Evolutionary conservation across 2,888 invertebrate genomes (phyloP).

Genomic region (Tryphoninae sp.): DNA sequence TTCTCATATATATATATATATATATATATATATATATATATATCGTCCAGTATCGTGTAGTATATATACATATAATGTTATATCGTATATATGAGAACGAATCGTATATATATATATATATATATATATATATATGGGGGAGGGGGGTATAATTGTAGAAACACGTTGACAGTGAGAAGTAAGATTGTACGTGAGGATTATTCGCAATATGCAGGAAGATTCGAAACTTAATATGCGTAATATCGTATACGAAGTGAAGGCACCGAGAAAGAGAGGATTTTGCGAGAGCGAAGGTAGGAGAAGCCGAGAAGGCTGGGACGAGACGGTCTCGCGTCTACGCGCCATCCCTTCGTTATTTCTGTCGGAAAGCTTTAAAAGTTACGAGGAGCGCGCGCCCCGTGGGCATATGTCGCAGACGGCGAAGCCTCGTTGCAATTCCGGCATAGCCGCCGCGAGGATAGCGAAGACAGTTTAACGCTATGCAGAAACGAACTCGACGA

Average conservation of each 20-base stretch:
- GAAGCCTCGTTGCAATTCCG: slow-evolving; percentile 35
- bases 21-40: too few relatives aligned
- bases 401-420: neutral
- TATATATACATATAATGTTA: too few relatives aligned
- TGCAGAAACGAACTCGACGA: slow-evolving; percentile 36
- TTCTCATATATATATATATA: slow-evolving; percentile 18
- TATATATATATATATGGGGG: slow-evolving; percentile 2
- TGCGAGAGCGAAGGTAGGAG: neutral
- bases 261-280: neutral
- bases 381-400: too few relatives aligned
- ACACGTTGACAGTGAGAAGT: slow-evolving; percentile 50
- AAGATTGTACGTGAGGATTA: slow-evolving; percentile 60
- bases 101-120: slow-evolving; percentile 5
- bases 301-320: neutral
- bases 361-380: slow-evolving; percentile 31
- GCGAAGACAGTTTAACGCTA: slow-evolving; percentile 32
- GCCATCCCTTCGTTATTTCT: slow-evolving; percentile 46
- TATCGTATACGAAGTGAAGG: neutral
- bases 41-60: too few relatives aligned
- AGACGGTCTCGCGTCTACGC: slow-evolving; percentile 33
- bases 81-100: too few relatives aligned
- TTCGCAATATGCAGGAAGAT: slow-evolving; percentile 15
- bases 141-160: slow-evolving; percentile 4
- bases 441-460: slow-evolving; percentile 34
- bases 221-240: slow-evolving; percentile 33